phyloP scores from a whole-genome alignment of 2,797 vertebrate genomes.

The Chanos chanos region DNA sequence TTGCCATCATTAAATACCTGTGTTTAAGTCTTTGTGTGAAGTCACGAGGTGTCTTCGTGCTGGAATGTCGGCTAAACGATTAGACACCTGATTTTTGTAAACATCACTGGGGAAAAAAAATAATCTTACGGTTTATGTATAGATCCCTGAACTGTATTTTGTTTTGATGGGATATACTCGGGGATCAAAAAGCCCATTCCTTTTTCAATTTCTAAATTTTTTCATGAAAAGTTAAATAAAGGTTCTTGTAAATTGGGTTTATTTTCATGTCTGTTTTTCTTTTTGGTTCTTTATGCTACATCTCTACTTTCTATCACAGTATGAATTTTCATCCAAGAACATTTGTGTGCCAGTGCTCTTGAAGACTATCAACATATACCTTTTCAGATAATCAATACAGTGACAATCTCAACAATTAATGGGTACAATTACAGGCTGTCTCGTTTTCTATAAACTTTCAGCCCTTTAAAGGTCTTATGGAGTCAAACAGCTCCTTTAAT shows the following conservation, averaged over 20 bases:
- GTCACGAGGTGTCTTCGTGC: constrained; percentile 34
- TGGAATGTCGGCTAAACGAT: constrained; percentile 27
- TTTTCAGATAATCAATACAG: no score
- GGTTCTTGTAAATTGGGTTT: constrained; percentile 54
- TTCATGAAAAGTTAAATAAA: constrained; percentile 74
- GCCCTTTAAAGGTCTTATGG: no score
- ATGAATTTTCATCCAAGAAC: no score
- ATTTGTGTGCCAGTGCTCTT: no score
- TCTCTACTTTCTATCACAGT: no score
- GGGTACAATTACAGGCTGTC: no score
- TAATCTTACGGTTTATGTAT: constrained; percentile 35
- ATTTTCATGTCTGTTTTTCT: not conserved
- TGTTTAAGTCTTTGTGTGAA: constrained; percentile 25
- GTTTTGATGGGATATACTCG: constrained; percentile 50
- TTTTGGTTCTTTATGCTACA: no score
- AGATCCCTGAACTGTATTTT: constrained; percentile 46
- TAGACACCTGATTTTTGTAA: not conserved
- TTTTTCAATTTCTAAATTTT: constrained; percentile 39
- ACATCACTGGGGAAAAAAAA: constrained; percentile 15
- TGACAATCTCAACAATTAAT: no score
- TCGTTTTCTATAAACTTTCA: no score
- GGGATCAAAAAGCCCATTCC: constrained; percentile 44
- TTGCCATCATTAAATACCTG: constrained; percentile 29
- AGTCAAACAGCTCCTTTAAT: no score
- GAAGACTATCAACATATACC: no score